These are phyloP conservation scores for Umimayanthus kanabou DNA, from an alignment of 92 coral and sea anemone genomes.

Conservation along the genomic window DNA sequence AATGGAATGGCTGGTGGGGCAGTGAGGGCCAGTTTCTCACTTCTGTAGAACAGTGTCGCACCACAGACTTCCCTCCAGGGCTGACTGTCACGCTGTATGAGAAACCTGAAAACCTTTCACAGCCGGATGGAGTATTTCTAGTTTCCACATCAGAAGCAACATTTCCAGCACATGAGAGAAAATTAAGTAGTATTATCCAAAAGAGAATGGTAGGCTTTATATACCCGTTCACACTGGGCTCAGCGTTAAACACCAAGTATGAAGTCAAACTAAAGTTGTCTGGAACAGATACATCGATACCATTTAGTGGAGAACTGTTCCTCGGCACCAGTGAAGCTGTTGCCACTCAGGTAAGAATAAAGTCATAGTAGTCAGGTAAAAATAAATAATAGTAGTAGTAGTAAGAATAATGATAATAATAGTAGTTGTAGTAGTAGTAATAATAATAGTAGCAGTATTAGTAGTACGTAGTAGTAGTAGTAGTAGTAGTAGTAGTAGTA, in stretches of 20 bases:
- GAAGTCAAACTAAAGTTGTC: background rate
- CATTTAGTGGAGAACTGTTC: background rate
- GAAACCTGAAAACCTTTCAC: slow-evolving; percentile 8
- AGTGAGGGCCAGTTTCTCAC: slow-evolving; percentile 65
- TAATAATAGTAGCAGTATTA: too few relatives aligned
- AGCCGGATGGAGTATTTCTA: slow-evolving; percentile 66
- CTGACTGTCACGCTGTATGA: slow-evolving; percentile 48
- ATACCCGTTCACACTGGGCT: slow-evolving; percentile 66
- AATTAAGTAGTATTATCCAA: background rate
- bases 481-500: too few relatives aligned
- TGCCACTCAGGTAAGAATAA: slow-evolving; percentile 20
- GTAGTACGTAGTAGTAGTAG: too few relatives aligned
- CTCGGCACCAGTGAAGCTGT: slow-evolving; percentile 14
- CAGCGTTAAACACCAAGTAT: slow-evolving; percentile 29
- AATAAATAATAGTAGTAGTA: too few relatives aligned
- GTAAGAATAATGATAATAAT: too few relatives aligned
- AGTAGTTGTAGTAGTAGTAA: too few relatives aligned
- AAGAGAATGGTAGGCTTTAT: slow-evolving; percentile 64
- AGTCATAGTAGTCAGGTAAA: background rate
- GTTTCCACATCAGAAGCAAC: slow-evolving; percentile 31
- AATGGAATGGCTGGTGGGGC: slow-evolving; percentile 94
- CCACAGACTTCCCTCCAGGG: slow-evolving; percentile 82
- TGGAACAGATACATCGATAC: background rate
- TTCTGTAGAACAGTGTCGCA: slow-evolving; percentile 66
- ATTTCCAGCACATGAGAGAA: slow-evolving; percentile 10